phyloP scores from a whole-genome alignment of 2,797 vertebrate genomes.

The Pyrrhura leucotis region DNA sequence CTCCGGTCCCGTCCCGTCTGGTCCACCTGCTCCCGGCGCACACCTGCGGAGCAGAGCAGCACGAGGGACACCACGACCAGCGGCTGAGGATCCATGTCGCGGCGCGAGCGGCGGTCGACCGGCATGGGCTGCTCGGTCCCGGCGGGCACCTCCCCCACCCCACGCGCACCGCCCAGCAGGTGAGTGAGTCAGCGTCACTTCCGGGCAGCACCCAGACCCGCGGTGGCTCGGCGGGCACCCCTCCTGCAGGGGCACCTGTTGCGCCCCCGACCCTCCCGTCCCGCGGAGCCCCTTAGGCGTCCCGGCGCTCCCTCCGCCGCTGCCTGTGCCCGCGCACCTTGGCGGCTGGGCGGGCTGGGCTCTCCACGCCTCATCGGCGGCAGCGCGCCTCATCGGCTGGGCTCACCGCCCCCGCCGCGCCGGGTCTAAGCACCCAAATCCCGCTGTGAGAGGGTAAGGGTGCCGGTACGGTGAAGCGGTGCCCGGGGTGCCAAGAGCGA shows the following conservation, averaged over 20 bases:
- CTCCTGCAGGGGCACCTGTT: background rate
- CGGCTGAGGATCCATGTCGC: background rate
- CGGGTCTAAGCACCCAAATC: background rate
- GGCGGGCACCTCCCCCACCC: background rate
- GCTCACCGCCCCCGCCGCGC: background rate
- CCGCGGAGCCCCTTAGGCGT: background rate
- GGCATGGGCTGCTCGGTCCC: background rate
- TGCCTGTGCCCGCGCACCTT: background rate
- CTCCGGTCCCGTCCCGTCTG: background rate
- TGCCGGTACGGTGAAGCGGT: background rate
- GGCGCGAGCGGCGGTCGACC: background rate
- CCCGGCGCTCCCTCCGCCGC: background rate
- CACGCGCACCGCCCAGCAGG: constrained; percentile 65
- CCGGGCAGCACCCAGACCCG: background rate
- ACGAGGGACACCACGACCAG: background rate
- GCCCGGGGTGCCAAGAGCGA: background rate
- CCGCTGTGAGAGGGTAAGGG: background rate
- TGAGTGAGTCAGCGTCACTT: constrained; percentile 66
- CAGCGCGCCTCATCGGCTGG: background rate
- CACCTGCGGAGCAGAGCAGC: constrained; percentile 16
- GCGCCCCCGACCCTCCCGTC: background rate
- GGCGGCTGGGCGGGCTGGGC: background rate
- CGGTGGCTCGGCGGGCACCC: background rate
- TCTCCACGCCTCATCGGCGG: background rate
- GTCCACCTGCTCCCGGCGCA: background rate